A percentile compares a stretch with the other conserved stretches of the same genome.
phyloP scores from a whole-genome alignment of 2,113 vertebrate species.

The Sturnus vulgaris region DNA sequence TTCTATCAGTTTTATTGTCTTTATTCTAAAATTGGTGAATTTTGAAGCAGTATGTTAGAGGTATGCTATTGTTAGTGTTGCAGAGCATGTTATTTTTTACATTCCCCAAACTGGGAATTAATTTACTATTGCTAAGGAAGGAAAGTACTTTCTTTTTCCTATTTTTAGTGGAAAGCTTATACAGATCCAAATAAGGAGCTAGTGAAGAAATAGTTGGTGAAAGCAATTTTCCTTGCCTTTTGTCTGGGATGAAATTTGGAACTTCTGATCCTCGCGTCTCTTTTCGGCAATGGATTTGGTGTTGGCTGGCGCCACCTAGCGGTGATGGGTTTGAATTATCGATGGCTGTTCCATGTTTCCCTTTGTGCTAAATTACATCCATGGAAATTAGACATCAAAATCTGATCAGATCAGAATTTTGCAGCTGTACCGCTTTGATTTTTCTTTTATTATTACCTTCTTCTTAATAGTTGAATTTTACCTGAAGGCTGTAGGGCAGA shows the following conservation, averaged over 20 bases:
- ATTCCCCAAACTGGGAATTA: not conserved
- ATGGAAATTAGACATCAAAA: not conserved
- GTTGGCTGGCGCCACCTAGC: slow-evolving; percentile 69
- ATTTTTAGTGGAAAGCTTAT: not conserved
- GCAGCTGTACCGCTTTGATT: not conserved
- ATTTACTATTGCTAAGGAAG: not conserved
- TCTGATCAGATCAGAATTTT: not conserved
- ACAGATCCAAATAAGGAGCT: not conserved
- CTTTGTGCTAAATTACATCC: not conserved
- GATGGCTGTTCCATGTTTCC: not conserved
- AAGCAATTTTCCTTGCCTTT: not conserved
- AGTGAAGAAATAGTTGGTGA: not conserved
- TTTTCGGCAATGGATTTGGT: slow-evolving; percentile 6
- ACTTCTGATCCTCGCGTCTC: not conserved
- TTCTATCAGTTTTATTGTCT: not conserved
- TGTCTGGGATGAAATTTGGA: not conserved
- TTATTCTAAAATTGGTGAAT: not conserved
- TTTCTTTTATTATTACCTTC: not conserved
- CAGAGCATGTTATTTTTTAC: not conserved
- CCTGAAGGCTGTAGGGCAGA: not conserved
- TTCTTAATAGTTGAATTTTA: not conserved
- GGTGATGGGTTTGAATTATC: not conserved
- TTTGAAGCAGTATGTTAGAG: not conserved
- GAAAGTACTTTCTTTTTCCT: not conserved
- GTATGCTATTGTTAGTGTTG: not conserved